Percentiles rank a stretch among this genome's conserved stretches.
These are phyloP conservation scores for Achatina immaculata DNA, from an alignment of 1,140 invertebrate species.

Conservation along the genomic window DNA sequence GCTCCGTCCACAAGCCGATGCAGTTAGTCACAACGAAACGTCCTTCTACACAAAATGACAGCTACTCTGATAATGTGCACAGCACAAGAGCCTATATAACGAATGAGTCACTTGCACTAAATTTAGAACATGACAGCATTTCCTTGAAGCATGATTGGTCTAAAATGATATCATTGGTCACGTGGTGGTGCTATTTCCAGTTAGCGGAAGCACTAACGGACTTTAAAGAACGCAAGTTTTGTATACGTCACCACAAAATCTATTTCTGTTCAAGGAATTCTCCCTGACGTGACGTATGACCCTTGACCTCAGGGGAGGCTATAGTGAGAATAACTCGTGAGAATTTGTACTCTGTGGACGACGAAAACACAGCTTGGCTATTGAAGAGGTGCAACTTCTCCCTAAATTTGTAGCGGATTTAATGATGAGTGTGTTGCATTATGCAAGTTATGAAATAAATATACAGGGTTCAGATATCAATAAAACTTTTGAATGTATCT, in stretches of 20 bases:
- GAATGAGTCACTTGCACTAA: constrained; percentile 67
- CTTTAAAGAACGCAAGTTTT: neutral
- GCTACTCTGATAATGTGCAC: constrained; percentile 6
- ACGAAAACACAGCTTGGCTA: too few relatives aligned
- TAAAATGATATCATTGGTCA: constrained; percentile 68
- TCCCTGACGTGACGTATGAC: neutral
- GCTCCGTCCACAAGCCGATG: constrained; percentile 31
- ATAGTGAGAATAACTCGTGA: too few relatives aligned
- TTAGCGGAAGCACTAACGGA: neutral
- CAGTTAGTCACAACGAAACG: constrained; percentile 33
- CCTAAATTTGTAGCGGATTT: too few relatives aligned
- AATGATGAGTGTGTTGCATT: too few relatives aligned
- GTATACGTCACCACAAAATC: constrained; percentile 20
- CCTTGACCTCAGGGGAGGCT: neutral
- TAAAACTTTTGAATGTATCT: too few relatives aligned
- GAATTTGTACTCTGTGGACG: too few relatives aligned
- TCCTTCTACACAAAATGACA: neutral
- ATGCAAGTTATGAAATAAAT: too few relatives aligned
- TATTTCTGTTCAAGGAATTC: constrained; percentile 26
- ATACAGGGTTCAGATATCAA: too few relatives aligned
- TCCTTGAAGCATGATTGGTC: constrained; percentile 68
- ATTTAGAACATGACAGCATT: constrained; percentile 73
- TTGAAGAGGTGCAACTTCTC: too few relatives aligned
- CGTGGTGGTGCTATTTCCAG: constrained; percentile 41
- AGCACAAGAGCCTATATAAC: constrained; percentile 35